Evolutionary conservation across 2,797 vertebrate species (phyloP).

Genomic region (Anabacerthia variegaticeps): DNA sequence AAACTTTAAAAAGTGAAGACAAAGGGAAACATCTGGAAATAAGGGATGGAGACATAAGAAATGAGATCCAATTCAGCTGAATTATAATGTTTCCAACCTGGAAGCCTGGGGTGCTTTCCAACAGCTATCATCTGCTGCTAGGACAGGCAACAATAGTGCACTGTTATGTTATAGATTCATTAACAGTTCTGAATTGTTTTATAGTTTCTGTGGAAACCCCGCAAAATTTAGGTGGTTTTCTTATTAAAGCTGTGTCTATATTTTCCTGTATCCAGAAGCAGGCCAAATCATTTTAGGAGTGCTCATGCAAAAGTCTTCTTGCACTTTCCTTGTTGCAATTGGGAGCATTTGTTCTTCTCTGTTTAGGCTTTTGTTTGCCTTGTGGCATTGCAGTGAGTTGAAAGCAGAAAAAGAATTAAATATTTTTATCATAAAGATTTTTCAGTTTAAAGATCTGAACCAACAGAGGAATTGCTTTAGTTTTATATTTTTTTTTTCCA

Average conservation of each 20-base stretch:
- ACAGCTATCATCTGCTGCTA: not conserved
- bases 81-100: not conserved
- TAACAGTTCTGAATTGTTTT: not conserved
- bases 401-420: rapidly evolving
- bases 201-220: not conserved
- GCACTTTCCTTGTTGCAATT: not conserved
- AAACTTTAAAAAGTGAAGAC: not conserved
- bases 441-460: not conserved
- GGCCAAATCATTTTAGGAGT: not conserved
- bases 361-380: not conserved
- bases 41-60: not conserved
- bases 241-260: not conserved
- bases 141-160: not conserved
- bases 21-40: not conserved
- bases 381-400: not conserved
- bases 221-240: not conserved
- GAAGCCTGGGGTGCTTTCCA: not conserved
- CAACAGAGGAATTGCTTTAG: not conserved
- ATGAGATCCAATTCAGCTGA: not conserved
- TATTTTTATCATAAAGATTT: not conserved
- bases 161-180: not conserved
- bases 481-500: too few relatives aligned
- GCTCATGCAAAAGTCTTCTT: not conserved
- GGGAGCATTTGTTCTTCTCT: not conserved
- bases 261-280: not conserved